phyloP scores from a whole-genome alignment of 2,113 vertebrate genomes.

The Stigmatopora argus region DNA sequence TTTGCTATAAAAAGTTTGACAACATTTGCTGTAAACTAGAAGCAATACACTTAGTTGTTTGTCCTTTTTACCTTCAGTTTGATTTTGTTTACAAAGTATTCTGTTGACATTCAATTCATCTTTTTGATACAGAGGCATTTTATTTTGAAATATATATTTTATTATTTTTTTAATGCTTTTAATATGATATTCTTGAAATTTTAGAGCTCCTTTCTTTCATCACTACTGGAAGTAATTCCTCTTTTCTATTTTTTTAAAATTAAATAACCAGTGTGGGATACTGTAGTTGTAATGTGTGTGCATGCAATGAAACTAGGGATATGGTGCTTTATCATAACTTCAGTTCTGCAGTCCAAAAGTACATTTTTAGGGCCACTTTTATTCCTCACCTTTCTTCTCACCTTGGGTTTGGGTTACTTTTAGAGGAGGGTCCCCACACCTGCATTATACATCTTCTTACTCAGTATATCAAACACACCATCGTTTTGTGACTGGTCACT shows the following conservation, averaged over 20 bases:
- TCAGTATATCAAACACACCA: no score
- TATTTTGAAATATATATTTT: not conserved
- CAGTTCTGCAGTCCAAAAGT: not conserved
- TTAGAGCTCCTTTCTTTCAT: slow-evolving; percentile 11
- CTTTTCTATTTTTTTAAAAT: not conserved
- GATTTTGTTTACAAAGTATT: not conserved
- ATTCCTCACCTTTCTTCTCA: not conserved
- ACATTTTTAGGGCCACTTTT: not conserved
- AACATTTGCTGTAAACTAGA: not conserved
- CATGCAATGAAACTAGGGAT: not conserved
- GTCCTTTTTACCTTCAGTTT: not conserved
- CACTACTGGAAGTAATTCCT: slow-evolving; percentile 31
- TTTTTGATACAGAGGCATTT: not conserved
- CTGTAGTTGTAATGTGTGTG: not conserved
- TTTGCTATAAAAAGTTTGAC: not conserved
- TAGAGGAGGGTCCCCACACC: no score
- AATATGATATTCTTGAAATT: not conserved
- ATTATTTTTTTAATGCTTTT: no score
- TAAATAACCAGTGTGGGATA: not conserved
- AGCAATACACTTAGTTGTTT: not conserved
- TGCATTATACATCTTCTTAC: no score
- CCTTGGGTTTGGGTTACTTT: no score
- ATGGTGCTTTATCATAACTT: not conserved
- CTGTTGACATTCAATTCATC: not conserved
- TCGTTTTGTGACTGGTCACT: no score